These are phyloP conservation scores for Tokudaia muenninki DNA, from an alignment of 2,797 vertebrate genomes.

Conservation along the genomic window DNA sequence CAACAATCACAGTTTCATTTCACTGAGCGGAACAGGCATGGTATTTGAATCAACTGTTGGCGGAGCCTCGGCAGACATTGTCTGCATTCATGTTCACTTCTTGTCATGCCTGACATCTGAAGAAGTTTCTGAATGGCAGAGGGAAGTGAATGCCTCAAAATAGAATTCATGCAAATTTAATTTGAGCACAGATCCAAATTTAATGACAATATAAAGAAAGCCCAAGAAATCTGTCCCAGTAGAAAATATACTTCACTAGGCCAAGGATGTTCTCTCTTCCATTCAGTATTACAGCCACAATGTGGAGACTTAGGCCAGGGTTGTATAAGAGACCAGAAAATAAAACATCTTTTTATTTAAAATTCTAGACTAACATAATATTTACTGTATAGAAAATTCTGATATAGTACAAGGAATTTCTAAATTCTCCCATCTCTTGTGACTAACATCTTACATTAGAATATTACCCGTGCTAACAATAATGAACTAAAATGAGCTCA, in stretches of 20 bases:
- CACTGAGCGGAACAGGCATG: background rate
- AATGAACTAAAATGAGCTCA: background rate
- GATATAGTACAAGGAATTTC: background rate
- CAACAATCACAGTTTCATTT: background rate
- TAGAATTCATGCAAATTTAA: slow-evolving; percentile 25
- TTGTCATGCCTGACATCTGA: background rate
- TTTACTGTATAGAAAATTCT: background rate
- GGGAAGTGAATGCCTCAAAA: background rate
- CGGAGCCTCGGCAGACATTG: background rate
- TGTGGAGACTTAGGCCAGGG: background rate
- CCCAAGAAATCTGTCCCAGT: background rate
- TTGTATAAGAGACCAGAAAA: background rate
- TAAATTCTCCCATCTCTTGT: background rate
- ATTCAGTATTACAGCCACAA: background rate
- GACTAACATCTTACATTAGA: background rate
- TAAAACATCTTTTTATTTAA: background rate
- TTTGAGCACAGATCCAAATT: slow-evolving; percentile 35
- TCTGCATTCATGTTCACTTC: background rate
- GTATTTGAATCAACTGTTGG: background rate
- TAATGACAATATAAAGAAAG: slow-evolving; percentile 39
- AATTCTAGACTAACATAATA: background rate
- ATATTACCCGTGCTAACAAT: background rate
- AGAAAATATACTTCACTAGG: background rate
- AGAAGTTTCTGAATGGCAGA: slow-evolving; percentile 12
- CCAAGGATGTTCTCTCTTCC: background rate